Percentiles rank a stretch among this genome's conserved stretches.
These are phyloP conservation scores for Egretta garzetta DNA, from an alignment of 2,113 vertebrate species.

Conservation along the genomic window DNA sequence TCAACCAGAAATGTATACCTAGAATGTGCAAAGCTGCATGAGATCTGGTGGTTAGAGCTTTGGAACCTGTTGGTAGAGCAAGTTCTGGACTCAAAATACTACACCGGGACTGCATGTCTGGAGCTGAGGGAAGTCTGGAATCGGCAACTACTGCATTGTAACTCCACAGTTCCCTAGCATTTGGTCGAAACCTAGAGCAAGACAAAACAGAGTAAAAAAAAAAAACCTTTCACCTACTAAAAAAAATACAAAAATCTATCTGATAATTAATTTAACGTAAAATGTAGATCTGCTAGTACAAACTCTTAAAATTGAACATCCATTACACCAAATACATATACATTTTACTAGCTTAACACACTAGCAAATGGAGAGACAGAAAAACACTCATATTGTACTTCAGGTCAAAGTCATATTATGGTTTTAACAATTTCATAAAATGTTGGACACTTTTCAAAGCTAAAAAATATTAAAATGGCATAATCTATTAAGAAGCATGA, in stretches of 20 bases:
- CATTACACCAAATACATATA: background rate
- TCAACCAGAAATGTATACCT: constrained; percentile 75
- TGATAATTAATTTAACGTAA: background rate
- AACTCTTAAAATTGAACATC: background rate
- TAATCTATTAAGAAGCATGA: background rate
- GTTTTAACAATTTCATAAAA: background rate
- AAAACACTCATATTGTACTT: background rate
- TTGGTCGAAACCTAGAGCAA: constrained; percentile 86
- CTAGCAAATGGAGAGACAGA: background rate
- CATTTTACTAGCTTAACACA: background rate
- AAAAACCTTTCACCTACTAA: background rate
- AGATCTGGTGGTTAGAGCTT: constrained; percentile 93
- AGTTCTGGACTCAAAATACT: constrained; percentile 96
- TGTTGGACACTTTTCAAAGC: background rate
- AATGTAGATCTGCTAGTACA: background rate
- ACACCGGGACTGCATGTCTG: constrained; percentile 91
- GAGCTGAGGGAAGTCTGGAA: constrained; percentile 88
- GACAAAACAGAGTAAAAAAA: background rate
- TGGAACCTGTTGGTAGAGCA: constrained; percentile 90
- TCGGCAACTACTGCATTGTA: constrained; percentile 98
- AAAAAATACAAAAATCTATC: background rate
- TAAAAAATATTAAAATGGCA: background rate
- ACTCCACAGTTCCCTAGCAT: constrained; percentile 91
- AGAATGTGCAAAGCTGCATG: constrained; percentile 97
- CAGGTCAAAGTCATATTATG: background rate